phyloP scores from a whole-genome alignment of 2,113 vertebrate genomes.

The Bufo bufo region DNA sequence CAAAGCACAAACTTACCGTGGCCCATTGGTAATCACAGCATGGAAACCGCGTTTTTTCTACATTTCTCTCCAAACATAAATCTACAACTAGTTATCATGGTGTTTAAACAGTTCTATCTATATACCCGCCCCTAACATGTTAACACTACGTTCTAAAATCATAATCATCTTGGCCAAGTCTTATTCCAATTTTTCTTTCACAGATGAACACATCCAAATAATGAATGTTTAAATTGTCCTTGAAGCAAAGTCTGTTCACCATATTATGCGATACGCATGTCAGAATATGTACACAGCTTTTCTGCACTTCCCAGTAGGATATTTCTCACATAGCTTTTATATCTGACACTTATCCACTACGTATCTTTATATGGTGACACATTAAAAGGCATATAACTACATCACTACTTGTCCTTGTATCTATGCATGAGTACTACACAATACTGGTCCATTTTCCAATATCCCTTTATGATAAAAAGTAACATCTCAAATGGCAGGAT shows the following conservation, averaged over 20 bases:
- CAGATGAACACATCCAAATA: background rate
- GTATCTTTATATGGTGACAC: conserved; percentile 3
- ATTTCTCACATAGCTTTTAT: background rate
- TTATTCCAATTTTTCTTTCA: background rate
- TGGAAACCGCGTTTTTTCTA: background rate
- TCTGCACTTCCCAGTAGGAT: background rate
- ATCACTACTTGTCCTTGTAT: background rate
- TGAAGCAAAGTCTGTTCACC: background rate
- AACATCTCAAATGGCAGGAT: no score
- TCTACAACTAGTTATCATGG: background rate
- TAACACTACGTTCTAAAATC: background rate
- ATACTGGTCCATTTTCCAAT: no score
- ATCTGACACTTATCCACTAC: conserved; percentile 11
- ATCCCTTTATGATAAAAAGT: no score
- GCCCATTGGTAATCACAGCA: background rate
- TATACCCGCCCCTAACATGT: background rate
- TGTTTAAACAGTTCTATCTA: background rate
- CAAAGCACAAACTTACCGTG: background rate
- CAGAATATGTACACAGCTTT: background rate
- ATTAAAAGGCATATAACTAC: background rate
- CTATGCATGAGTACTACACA: background rate
- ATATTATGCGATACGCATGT: background rate
- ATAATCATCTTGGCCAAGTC: background rate
- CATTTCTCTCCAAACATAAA: background rate
- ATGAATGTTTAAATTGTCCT: background rate